phyloP scores from a whole-genome alignment of 2,888 invertebrate species.

The Tiliacea aurago region DNA sequence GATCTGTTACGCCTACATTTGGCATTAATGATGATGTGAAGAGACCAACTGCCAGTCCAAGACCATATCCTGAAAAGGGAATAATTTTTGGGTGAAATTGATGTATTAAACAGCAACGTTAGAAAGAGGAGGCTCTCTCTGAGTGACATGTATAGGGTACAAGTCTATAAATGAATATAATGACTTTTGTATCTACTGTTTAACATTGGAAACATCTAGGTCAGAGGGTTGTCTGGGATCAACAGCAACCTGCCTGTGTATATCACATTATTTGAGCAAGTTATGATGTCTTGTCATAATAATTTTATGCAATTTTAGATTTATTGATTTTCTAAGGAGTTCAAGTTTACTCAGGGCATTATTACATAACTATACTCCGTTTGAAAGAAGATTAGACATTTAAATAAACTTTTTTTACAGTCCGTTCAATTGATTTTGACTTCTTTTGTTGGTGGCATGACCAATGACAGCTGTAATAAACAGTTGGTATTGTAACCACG shows the following conservation, averaged over 20 bases:
- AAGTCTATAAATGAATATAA: not conserved
- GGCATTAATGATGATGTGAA: constrained; percentile 99
- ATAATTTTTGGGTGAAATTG: not conserved
- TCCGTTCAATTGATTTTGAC: too few relatives aligned
- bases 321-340: not conserved
- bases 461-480: too few relatives aligned
- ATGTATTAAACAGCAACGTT: not conserved
- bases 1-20: constrained; percentile 92
- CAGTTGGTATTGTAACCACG: too few relatives aligned
- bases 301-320: not conserved
- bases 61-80: constrained; percentile 94
- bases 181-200: not conserved
- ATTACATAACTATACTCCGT: not conserved
- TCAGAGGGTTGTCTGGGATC: not conserved
- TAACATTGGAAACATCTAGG: not conserved
- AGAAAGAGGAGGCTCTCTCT: too few relatives aligned
- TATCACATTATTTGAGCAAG: not conserved
- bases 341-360: not conserved
- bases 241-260: not conserved
- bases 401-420: too few relatives aligned
- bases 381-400: too few relatives aligned
- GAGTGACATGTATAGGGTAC: not conserved
- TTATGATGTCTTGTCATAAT: not conserved
- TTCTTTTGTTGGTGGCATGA: too few relatives aligned
- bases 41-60: constrained; percentile 98